phyloP scores from a whole-genome alignment of 2,797 vertebrate genomes.

The Malacoraja senta region DNA sequence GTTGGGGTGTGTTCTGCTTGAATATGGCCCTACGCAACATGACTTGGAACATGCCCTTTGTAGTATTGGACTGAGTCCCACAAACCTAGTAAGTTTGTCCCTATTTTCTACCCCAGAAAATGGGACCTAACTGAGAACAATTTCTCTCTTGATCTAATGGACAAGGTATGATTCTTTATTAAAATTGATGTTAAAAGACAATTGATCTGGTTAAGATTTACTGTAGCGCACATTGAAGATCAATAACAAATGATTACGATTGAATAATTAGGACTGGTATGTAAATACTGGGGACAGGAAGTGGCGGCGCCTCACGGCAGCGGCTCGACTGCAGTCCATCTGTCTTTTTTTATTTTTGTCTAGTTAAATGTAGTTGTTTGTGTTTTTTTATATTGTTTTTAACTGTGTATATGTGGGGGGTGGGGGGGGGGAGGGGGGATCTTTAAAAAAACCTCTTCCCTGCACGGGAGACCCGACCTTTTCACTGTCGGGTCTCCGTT shows the following conservation, averaged over 20 bases:
- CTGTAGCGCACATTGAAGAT: background rate
- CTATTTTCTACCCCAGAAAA: background rate
- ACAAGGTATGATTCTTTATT: background rate
- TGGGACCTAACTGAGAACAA: background rate
- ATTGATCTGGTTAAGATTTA: background rate
- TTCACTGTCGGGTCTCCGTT: too few species aligned
- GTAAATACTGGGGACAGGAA: too few species aligned
- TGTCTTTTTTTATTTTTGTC: too few species aligned
- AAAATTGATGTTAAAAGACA: background rate
- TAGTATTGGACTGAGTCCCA: background rate
- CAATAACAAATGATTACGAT: background rate
- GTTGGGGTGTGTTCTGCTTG: background rate
- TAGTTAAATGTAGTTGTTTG: too few species aligned
- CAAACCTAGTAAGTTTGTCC: background rate
- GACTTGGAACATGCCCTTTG: background rate
- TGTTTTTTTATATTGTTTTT: too few species aligned
- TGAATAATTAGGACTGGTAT: background rate
- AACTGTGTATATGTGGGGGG: too few species aligned
- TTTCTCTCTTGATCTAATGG: background rate
- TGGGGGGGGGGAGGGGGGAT: too few species aligned
- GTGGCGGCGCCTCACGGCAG: too few species aligned
- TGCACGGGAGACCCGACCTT: too few species aligned
- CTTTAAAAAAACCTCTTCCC: too few species aligned
- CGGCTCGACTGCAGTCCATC: too few species aligned
- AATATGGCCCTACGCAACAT: background rate